A percentile compares a stretch with the other conserved stretches of the same genome.
Conservation (phyloP, 2,888 invertebrate genomes). For the Torymus auratus region DNA sequence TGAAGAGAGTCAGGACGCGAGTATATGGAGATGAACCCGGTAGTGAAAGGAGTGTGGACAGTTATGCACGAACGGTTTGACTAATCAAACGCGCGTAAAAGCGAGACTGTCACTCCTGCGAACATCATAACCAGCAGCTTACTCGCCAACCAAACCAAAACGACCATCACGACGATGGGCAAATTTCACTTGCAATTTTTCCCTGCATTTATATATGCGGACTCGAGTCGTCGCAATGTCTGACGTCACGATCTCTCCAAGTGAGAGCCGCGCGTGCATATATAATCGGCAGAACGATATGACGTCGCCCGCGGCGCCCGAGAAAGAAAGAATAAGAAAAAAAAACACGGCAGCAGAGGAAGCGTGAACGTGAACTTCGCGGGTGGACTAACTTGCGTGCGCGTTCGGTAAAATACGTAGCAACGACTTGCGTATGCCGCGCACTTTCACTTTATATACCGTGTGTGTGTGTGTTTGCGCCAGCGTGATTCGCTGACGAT, state of each 20-base stretch:
- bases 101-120: background rate
- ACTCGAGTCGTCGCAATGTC: background rate
- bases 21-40: slow-evolving; percentile 27
- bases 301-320: background rate
- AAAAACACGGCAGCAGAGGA: background rate
- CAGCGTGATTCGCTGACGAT: too few species aligned
- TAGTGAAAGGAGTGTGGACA: slow-evolving; percentile 27
- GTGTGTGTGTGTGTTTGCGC: background rate
- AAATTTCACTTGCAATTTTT: slow-evolving; percentile 24
- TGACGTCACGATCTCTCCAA: slow-evolving; percentile 27
- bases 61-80: background rate
- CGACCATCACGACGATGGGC: too few species aligned
- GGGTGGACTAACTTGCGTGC: background rate
- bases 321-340: background rate
- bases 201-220: background rate
- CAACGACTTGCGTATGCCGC: slow-evolving; percentile 26
- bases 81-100: background rate
- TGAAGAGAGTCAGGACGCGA: background rate
- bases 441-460: slow-evolving; percentile 72
- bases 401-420: background rate
- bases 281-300: too few species aligned
- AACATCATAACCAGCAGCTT: too few species aligned
- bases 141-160: too few species aligned
- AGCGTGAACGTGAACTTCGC: slow-evolving; percentile 47
- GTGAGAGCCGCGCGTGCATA: slow-evolving; percentile 19